These are phyloP conservation scores for Leptodactylus fuscus DNA, from an alignment of 2,113 vertebrate genomes.

Conservation along the genomic window DNA sequence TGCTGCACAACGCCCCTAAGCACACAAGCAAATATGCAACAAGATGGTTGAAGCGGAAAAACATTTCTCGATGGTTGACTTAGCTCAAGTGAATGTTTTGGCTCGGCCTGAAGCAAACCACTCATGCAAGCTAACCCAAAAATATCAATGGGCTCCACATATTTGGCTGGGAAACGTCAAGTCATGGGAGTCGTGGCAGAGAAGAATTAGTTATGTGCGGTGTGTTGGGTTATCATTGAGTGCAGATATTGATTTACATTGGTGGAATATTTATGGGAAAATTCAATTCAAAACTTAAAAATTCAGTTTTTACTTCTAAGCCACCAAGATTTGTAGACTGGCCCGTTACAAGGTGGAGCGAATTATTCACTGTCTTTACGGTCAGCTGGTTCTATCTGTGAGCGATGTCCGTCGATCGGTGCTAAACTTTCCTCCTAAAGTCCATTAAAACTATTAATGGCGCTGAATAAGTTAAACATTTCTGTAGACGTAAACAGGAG, in stretches of 20 bases:
- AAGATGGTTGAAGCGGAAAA: neutral
- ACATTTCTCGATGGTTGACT: neutral
- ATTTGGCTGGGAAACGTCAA: too few relatives aligned
- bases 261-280: too few relatives aligned
- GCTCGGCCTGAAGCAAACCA: neutral
- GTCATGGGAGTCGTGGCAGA: neutral
- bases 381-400: neutral
- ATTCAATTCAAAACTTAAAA: too few relatives aligned
- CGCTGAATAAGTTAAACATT: neutral
- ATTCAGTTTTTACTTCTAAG: too few relatives aligned
- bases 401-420: neutral
- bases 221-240: too few relatives aligned
- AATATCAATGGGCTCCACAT: neutral
- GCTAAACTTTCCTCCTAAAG: neutral
- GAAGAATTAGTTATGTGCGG: neutral
- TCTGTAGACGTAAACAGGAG: neutral
- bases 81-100: slow-evolving; percentile 1
- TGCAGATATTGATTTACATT: too few relatives aligned
- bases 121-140: neutral
- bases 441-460: neutral
- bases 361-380: too few relatives aligned
- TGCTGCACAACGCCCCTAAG: neutral
- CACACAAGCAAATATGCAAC: neutral
- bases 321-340: too few relatives aligned
- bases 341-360: too few relatives aligned